A percentile compares a stretch with the other conserved stretches of the same genome.
phyloP scores from a whole-genome alignment of 2,113 vertebrate genomes.

The Cavia porcellus region DNA sequence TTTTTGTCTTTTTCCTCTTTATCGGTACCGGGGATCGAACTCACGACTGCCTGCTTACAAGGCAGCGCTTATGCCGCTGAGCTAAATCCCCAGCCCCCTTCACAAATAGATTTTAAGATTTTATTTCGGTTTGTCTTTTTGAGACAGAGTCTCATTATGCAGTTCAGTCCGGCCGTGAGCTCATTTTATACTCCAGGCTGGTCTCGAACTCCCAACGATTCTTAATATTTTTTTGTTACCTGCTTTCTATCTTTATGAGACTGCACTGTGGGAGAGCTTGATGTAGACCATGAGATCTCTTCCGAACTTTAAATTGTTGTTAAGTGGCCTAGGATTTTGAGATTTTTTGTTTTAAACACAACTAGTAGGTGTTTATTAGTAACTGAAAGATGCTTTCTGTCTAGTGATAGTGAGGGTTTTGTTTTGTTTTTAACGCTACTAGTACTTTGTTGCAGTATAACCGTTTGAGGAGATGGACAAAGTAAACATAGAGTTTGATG shows the following conservation, averaged over 20 bases:
- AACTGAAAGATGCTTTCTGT: neutral
- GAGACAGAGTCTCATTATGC: too few relatives aligned
- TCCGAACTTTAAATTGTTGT: constrained; percentile 7
- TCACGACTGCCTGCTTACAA: too few relatives aligned
- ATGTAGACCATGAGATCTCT: neutral
- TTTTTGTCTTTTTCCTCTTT: too few relatives aligned
- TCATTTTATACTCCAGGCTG: too few relatives aligned
- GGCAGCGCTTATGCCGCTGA: too few relatives aligned
- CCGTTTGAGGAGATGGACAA: neutral
- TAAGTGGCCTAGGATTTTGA: neutral
- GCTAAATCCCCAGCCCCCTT: too few relatives aligned
- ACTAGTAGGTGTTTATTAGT: neutral
- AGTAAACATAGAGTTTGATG: neutral
- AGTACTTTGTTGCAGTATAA: neutral
- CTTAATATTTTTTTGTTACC: neutral
- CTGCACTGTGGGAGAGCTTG: neutral
- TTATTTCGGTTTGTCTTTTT: neutral
- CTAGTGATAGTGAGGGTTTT: neutral
- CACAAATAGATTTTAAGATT: too few relatives aligned
- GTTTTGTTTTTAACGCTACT: neutral
- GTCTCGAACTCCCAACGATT: too few relatives aligned
- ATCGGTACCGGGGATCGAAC: too few relatives aligned
- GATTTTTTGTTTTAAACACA: neutral
- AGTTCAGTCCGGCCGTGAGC: too few relatives aligned
- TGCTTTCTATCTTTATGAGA: constrained; percentile 16